Evolutionary conservation across 1,140 invertebrate genomes (phyloP).

Genomic region (Scaptomyza hsui): DNA sequence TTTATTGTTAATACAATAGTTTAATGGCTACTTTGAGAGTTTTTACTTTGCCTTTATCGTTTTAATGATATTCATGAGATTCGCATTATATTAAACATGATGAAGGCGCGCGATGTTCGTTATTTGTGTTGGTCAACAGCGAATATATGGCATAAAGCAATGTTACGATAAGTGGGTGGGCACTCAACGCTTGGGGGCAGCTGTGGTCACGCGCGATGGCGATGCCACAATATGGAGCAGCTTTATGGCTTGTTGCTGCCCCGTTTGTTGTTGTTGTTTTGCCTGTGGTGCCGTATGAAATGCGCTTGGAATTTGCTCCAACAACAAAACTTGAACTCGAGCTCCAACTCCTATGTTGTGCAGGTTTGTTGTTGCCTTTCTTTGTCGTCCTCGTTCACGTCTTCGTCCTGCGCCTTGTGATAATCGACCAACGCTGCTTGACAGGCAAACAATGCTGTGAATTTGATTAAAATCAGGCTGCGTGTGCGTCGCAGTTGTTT

Average conservation of each 20-base stretch:
- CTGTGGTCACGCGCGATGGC: constrained; percentile 68
- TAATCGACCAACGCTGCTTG: constrained; percentile 73
- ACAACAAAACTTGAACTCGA: constrained; percentile 25
- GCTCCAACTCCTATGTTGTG: constrained; percentile 30
- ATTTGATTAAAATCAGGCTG: constrained; percentile 83
- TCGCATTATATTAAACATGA: constrained; percentile 60
- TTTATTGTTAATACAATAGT: constrained; percentile 54
- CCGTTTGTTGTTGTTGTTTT: constrained; percentile 52
- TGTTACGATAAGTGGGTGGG: constrained; percentile 53
- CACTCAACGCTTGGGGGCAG: constrained; percentile 46
- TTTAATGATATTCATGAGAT: constrained; percentile 79
- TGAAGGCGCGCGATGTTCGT: constrained; percentile 45
- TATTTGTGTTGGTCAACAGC: constrained; percentile 18
- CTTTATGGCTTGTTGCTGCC: constrained; percentile 46
- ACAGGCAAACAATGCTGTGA: constrained; percentile 84
- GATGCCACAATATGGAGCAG: constrained; percentile 52
- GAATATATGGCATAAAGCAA: constrained; percentile 46
- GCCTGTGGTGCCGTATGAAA: constrained; percentile 77
- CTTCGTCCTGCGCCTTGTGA: constrained; percentile 67
- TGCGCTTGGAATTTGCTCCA: constrained; percentile 74
- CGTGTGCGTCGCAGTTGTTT: constrained; percentile 67
- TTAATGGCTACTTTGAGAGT: constrained; percentile 29
- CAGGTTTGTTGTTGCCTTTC: constrained; percentile 46
- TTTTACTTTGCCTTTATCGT: background rate
- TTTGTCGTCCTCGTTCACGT: constrained; percentile 42